Conservation (phyloP, 2,888 invertebrate species). For the Caenorhabditis afra region DNA sequence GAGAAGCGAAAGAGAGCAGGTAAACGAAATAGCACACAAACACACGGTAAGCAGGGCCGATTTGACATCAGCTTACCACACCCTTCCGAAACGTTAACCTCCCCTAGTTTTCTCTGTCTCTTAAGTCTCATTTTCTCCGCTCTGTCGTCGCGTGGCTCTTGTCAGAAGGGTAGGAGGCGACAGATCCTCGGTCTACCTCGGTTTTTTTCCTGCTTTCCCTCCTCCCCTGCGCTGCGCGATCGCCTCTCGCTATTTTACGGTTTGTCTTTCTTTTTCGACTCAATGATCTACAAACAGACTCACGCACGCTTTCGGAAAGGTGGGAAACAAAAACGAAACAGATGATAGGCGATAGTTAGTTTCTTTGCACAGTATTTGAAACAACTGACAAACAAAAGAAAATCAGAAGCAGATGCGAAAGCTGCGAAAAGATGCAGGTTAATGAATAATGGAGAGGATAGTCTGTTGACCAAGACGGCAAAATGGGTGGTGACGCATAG, state of each 20-base stretch:
- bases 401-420: not conserved
- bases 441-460: not conserved
- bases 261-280: constrained; percentile 59
- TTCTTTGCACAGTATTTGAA: not conserved
- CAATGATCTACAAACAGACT: constrained; percentile 60
- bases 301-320: not conserved
- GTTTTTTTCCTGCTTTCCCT: constrained; percentile 30
- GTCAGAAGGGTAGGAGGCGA: constrained; percentile 42
- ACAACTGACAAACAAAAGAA: too few relatives aligned
- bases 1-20: constrained; percentile 21
- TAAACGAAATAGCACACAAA: constrained; percentile 38
- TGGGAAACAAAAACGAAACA: constrained; percentile 12
- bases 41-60: constrained; percentile 54
- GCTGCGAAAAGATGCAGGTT: too few relatives aligned
- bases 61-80: constrained; percentile 58
- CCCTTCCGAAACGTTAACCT: constrained; percentile 41
- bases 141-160: constrained; percentile 46
- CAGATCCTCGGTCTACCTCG: constrained; percentile 2
- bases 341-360: not conserved
- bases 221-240: too few relatives aligned
- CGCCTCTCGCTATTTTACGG: constrained; percentile 53
- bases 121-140: constrained; percentile 19
- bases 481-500: constrained; percentile 30
- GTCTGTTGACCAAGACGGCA: constrained; percentile 29
- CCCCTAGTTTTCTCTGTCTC: constrained; percentile 18